Evolutionary conservation across 2,113 vertebrate species (phyloP), one percentile per base, ranked within the genome.

Genomic region (Barbus barbus): DNA sequence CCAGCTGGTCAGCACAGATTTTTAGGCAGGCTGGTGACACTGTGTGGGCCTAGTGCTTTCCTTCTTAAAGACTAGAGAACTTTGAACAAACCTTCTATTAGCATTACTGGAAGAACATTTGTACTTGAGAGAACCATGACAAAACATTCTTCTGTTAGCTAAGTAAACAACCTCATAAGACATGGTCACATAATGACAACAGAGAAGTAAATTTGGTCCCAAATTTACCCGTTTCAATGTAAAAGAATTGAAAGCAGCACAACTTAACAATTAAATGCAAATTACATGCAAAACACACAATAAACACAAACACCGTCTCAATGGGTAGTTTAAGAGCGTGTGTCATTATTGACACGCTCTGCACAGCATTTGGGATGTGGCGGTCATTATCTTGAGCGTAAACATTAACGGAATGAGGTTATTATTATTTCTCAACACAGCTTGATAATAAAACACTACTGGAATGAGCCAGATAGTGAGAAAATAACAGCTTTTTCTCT

Each of bases 241-340:
- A n/a, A 2, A 44, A 11, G 41, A 44, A 44, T 11, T 11, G 41
- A 44, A 44, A 44, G 9, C 9, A 1, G 11, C 41, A 44, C 3
- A 44, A 79, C 67, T 80, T 26, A 7, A 63, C 28, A 63, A 63
- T 63, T 4, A 28, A 28, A 31, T 63, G 61, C 13, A 65, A 85
- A 87, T 87, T 82, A 80, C n/a, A n/a, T n/a, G n/a, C n/a, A n/a
- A n/a, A 78, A 63, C 63, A 78, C 79, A 48, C 48, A 18, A 16
- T 51, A 16, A 51, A 51, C 12, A 46, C 16, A 51, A 18, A 76
- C 26, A 51, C 24, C n/a, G n/a, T n/a, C 7, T 75, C 44, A 28
- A 5, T 74, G 44, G 44, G 44, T 74, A n/a, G n/a, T n/a, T n/a
- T n/a, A n/a, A n/a, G n/a, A n/a, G n/a, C 18, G 26, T 6, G 14